Conservation (phyloP, 2,888 invertebrate species). For the Dolichomitus sp. region DNA sequence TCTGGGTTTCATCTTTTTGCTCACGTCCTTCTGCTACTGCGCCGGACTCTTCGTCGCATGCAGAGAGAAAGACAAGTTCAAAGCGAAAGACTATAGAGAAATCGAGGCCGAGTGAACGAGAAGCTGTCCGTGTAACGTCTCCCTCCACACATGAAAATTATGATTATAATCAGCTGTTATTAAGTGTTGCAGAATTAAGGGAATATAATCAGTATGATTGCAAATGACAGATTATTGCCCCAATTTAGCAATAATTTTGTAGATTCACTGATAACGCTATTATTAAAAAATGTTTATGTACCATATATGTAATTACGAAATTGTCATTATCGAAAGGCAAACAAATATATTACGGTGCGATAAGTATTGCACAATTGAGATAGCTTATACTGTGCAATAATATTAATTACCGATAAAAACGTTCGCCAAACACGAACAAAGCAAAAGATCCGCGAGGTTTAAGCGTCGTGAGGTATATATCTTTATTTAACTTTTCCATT, state of each 20-base stretch:
- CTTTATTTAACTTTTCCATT: background rate
- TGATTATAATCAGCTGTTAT: background rate
- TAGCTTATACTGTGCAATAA: background rate
- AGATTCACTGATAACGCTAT: background rate
- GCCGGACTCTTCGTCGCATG: slow-evolving; percentile 88
- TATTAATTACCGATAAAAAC: background rate
- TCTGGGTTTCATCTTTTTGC: slow-evolving; percentile 88
- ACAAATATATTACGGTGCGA: background rate
- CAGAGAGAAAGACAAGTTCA: slow-evolving; percentile 85
- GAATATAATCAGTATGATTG: too few species aligned
- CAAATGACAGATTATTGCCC: background rate
- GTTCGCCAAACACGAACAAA: background rate
- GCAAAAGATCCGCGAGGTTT: background rate
- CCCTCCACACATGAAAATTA: background rate
- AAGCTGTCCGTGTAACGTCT: background rate
- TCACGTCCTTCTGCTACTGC: slow-evolving; percentile 88
- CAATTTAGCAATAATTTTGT: background rate
- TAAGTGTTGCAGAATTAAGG: too few species aligned
- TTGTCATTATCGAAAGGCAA: background rate
- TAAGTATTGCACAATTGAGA: background rate
- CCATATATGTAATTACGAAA: background rate
- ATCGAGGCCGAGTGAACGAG: slow-evolving; percentile 56
- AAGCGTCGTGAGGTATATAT: slow-evolving; percentile 1
- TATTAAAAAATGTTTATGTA: background rate
- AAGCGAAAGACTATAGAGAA: slow-evolving; percentile 77